Percentiles rank a stretch among this genome's conserved stretches.
These are phyloP conservation scores for Ciconia boyciana DNA, from an alignment of 2,113 vertebrate species.

Conservation along the genomic window DNA sequence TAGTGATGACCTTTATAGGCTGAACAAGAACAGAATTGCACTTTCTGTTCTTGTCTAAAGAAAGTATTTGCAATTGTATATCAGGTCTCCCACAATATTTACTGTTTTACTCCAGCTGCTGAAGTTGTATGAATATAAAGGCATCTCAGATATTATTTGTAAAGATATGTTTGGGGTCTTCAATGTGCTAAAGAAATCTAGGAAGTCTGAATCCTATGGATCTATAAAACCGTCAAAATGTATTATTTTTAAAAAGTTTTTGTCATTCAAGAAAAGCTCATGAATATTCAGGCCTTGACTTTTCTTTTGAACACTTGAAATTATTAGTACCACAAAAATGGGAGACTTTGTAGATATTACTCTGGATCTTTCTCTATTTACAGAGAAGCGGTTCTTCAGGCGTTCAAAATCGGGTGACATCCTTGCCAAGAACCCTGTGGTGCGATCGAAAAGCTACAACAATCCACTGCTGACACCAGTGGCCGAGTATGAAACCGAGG, in stretches of 20 bases:
- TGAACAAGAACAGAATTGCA: neutral
- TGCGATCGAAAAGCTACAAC: constrained; percentile 95
- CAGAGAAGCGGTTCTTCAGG: constrained; percentile 85
- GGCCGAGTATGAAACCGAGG: constrained; percentile 84
- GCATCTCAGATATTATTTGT: neutral
- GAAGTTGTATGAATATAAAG: neutral
- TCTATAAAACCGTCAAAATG: neutral
- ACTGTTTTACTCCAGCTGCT: neutral
- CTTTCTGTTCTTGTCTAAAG: neutral
- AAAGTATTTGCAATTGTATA: neutral
- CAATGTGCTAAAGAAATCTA: neutral
- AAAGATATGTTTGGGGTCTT: neutral
- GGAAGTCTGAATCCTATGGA: neutral
- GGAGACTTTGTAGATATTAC: neutral
- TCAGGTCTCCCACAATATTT: neutral
- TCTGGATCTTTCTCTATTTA: neutral
- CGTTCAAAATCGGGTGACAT: constrained; percentile 73
- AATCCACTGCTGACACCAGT: constrained; percentile 89
- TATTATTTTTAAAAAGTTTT: neutral
- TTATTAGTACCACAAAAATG: neutral
- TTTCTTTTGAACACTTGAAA: neutral
- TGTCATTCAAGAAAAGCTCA: neutral
- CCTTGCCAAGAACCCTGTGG: constrained; percentile 85
- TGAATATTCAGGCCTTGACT: neutral
- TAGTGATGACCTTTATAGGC: neutral